Evolutionary conservation across 2,888 invertebrate species (phyloP).

Genomic region (Homarus gammarus): DNA sequence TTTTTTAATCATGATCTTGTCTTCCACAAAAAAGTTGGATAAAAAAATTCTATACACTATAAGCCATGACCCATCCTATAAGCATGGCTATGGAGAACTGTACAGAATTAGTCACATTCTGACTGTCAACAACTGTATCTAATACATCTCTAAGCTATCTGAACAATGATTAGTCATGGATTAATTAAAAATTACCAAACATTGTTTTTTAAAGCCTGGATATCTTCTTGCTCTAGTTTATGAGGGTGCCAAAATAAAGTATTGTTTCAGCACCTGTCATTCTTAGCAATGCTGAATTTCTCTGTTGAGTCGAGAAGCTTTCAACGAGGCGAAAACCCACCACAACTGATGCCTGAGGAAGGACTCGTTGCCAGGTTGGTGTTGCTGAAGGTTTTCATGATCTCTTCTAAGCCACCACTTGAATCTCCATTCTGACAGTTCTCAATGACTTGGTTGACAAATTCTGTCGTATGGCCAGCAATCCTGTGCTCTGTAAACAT

Average conservation of each 20-base stretch:
- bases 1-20: slow-evolving; percentile 9
- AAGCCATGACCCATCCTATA: background rate
- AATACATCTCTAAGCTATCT: slow-evolving; percentile 27
- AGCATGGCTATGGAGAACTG: background rate
- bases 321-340: slow-evolving; percentile 59
- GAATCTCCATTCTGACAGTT: slow-evolving; percentile 88
- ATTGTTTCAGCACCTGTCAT: slow-evolving; percentile 27
- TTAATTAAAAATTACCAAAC: slow-evolving; percentile 27
- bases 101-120: background rate
- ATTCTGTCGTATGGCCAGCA: slow-evolving; percentile 94
- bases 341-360: slow-evolving; percentile 15
- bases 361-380: slow-evolving; percentile 55
- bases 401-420: slow-evolving; percentile 88
- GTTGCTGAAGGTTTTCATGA: slow-evolving; percentile 79
- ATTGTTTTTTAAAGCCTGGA: background rate
- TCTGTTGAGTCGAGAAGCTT: background rate
- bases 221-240: slow-evolving; percentile 19
- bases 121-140: slow-evolving; percentile 11
- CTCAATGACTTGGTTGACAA: slow-evolving; percentile 94
- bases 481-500: slow-evolving; percentile 87
- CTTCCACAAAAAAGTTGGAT: background rate
- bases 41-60: no score
- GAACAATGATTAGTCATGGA: slow-evolving; percentile 55
- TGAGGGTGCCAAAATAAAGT: slow-evolving; percentile 21
- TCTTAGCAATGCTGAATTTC: slow-evolving; percentile 43